Conservation (phyloP, 2,888 invertebrate genomes). For the Cerastis leucographa region DNA sequence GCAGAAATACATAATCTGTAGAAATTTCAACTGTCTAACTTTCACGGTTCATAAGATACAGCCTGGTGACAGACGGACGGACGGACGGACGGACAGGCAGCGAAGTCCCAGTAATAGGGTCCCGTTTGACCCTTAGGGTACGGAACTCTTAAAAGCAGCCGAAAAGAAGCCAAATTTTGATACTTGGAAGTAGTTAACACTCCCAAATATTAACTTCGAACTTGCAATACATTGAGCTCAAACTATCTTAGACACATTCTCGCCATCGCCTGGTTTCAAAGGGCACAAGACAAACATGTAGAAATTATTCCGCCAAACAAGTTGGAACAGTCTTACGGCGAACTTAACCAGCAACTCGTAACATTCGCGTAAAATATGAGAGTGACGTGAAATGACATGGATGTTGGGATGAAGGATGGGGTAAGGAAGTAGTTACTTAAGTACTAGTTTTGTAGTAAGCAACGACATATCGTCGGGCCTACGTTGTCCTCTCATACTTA, state of each 20-base stretch:
- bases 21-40: too few species aligned
- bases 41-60: too few species aligned
- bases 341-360: slow-evolving; percentile 53
- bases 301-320: slow-evolving; percentile 59
- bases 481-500: too few species aligned
- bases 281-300: slow-evolving; percentile 55
- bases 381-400: slow-evolving; percentile 22
- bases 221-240: slow-evolving; percentile 5
- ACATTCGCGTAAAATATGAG: slow-evolving; percentile 63
- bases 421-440: background rate
- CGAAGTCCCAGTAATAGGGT: too few species aligned
- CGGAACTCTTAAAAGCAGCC: too few species aligned
- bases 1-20: too few species aligned
- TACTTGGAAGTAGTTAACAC: background rate
- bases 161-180: too few species aligned
- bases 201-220: slow-evolving; percentile 8
- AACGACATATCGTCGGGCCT: too few species aligned
- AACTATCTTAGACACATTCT: slow-evolving; percentile 35
- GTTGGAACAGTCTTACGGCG: slow-evolving; percentile 52
- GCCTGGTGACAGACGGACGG: too few species aligned
- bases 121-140: too few species aligned
- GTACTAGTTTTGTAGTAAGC: too few species aligned
- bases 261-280: slow-evolving; percentile 41
- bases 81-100: too few species aligned
- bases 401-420: slow-evolving; percentile 30